Base-by-base conservation (phyloP, 1,140 invertebrate species). In the Sarcophaga peregrina region DNA sequence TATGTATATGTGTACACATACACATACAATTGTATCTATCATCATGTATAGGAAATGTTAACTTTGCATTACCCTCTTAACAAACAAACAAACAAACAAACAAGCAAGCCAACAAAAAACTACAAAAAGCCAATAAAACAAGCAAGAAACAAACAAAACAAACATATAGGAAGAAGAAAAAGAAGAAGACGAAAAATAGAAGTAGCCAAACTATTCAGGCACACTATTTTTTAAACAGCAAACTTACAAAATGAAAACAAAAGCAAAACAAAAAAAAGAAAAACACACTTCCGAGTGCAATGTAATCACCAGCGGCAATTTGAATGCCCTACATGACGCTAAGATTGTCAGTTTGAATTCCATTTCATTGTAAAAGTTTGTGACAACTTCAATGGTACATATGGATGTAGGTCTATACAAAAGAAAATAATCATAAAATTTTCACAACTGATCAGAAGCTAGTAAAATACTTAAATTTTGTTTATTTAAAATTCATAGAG, bases 281-380 rank as follows among this genome's bases (percentile, higher is more conserved):
- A 25, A 47, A 82, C 25, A 72, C 52, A 75, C 72, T 75, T 82
- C 72, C 81, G 81, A 82, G 81, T 82, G 81, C 81, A 82, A 82
- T 82, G 81, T 82, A 82, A 82, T 82, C 68, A 82, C 81, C 54
- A 54, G 81, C 81, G 81, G 81, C 81, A 54, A 82, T 82, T 82
- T 75, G 15, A 50, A 74, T 75, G 25, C 81, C 73, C 72, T 68
- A 82, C 72, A 50, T 73, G 46, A 47, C 81, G 73, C 46, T 72
- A 82, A 17, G 20, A 45, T 5, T 72, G 62, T 37, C 25, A 37
- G 25, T 37, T 37, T 37, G 25, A 1, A 37, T 37, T 1, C 25
- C 25, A 37, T 37, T 37, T 4, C 25, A 37, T 37, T 37, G 25
- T 37, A 37, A 37, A 37, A 37, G 25, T 37, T 37, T 37, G 25